A percentile compares a stretch with the other conserved stretches of the same genome.
phyloP scores from a whole-genome alignment of 1,140 invertebrate genomes.

The Mylabris phalerata region DNA sequence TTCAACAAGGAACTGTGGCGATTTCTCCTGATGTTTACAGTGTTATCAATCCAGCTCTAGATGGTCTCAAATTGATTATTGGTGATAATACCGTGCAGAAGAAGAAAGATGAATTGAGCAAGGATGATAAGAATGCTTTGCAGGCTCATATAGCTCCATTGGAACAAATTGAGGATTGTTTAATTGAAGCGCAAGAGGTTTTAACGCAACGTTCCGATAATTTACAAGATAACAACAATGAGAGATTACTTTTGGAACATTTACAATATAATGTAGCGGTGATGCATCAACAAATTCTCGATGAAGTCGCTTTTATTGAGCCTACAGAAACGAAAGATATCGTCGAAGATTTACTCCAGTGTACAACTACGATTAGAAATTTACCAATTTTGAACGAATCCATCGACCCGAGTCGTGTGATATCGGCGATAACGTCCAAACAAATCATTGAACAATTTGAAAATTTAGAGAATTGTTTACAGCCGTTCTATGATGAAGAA shows the following conservation, averaged over 20 bases:
- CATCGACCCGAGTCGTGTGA: not conserved
- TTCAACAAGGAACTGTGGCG: not conserved
- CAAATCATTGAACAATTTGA: slow-evolving; percentile 16
- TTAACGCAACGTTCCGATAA: slow-evolving; percentile 15
- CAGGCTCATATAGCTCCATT: slow-evolving; percentile 28
- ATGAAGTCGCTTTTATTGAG: slow-evolving; percentile 27
- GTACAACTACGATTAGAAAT: slow-evolving; percentile 22
- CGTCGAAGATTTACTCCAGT: too few species aligned
- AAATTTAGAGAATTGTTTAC: not conserved
- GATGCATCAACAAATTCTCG: slow-evolving; percentile 33
- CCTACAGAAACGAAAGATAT: not conserved
- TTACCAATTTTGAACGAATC: slow-evolving; percentile 25
- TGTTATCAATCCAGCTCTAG: not conserved
- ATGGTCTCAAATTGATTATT: slow-evolving; percentile 2
- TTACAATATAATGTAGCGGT: slow-evolving; percentile 34
- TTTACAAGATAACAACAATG: slow-evolving; percentile 12
- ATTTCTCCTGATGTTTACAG: not conserved
- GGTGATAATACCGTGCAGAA: slow-evolving; percentile 23
- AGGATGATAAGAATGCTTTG: slow-evolving; percentile 22
- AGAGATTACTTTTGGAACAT: slow-evolving; percentile 26
- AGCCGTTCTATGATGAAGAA: slow-evolving; percentile 26
- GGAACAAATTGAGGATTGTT: slow-evolving; percentile 30
- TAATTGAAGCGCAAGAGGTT: slow-evolving; percentile 29
- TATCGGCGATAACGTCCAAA: slow-evolving; percentile 10
- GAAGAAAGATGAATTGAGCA: slow-evolving; percentile 24